These are phyloP conservation scores for Mesitornis unicolor DNA, from an alignment of 2,113 vertebrate species.

Conservation along the genomic window DNA sequence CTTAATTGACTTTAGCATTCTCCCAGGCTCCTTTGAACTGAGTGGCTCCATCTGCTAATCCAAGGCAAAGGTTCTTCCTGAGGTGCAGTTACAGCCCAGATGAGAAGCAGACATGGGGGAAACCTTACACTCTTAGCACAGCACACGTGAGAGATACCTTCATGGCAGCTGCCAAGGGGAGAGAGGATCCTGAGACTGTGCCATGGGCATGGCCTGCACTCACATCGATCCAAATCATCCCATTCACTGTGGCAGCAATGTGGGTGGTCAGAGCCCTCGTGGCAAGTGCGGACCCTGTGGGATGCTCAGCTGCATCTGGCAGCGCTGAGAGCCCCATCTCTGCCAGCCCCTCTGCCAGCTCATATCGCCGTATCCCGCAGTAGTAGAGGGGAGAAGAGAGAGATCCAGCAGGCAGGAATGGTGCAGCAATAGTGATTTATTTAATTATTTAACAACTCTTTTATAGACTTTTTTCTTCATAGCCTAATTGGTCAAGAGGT, in stretches of 20 bases:
- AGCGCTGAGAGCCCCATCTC: not conserved
- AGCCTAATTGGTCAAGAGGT: too few species aligned
- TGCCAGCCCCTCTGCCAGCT: too few species aligned
- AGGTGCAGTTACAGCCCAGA: not conserved
- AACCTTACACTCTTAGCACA: not conserved
- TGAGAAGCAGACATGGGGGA: not conserved
- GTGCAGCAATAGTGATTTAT: too few species aligned
- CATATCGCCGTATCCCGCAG: too few species aligned
- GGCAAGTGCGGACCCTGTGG: not conserved
- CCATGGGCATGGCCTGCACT: not conserved
- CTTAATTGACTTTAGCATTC: not conserved
- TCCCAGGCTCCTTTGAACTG: not conserved
- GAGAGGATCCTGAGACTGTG: not conserved
- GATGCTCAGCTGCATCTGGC: accelerated
- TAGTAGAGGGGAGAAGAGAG: too few species aligned
- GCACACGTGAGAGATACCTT: not conserved
- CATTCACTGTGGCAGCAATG: accelerated
- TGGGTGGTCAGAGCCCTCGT: not conserved
- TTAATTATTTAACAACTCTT: too few species aligned
- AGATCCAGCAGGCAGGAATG: too few species aligned
- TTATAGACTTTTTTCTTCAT: too few species aligned
- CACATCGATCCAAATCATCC: accelerated
- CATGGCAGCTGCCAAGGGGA: not conserved
- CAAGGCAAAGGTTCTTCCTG: not conserved
- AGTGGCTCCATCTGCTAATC: not conserved